Evolutionary conservation across 2,888 invertebrate species (phyloP).

Genomic region (Eristalis pertinax): DNA sequence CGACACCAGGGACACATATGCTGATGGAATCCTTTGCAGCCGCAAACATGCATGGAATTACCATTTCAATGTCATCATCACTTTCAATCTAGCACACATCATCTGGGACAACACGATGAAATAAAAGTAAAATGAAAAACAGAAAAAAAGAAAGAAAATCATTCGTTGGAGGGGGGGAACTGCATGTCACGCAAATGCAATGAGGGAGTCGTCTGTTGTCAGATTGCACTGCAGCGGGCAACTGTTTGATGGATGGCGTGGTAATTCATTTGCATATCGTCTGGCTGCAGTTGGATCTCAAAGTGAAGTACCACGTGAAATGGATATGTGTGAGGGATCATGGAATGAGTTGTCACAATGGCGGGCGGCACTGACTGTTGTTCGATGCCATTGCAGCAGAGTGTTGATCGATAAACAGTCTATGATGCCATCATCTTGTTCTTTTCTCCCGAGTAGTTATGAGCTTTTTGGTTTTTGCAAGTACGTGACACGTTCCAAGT

Average conservation of each 20-base stretch:
- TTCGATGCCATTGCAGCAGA: not conserved
- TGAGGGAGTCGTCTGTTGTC: not conserved
- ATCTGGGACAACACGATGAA: conserved; percentile 41
- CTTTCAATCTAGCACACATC: conserved; percentile 52
- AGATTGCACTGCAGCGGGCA: not conserved
- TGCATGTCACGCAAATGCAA: not conserved
- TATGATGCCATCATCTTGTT: no score
- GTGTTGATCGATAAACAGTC: not conserved
- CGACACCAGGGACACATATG: conserved; percentile 23
- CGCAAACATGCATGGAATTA: conserved; percentile 45
- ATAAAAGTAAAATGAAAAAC: conserved; percentile 38
- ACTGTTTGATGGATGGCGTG: not conserved
- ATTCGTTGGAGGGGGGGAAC: not conserved
- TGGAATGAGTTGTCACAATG: not conserved
- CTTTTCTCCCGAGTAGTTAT: no score
- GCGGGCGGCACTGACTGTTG: not conserved
- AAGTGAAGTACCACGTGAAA: not conserved
- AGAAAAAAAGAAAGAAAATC: conserved; percentile 1
- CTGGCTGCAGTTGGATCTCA: not conserved
- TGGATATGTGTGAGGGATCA: not conserved
- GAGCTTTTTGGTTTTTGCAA: no score
- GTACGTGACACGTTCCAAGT: no score
- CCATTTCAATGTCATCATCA: conserved; percentile 45
- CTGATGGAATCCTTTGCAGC: not conserved
- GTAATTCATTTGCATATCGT: not conserved